These are phyloP conservation scores for Tyria jacobaeae DNA, from an alignment of 2,888 invertebrate species.

Conservation along the genomic window DNA sequence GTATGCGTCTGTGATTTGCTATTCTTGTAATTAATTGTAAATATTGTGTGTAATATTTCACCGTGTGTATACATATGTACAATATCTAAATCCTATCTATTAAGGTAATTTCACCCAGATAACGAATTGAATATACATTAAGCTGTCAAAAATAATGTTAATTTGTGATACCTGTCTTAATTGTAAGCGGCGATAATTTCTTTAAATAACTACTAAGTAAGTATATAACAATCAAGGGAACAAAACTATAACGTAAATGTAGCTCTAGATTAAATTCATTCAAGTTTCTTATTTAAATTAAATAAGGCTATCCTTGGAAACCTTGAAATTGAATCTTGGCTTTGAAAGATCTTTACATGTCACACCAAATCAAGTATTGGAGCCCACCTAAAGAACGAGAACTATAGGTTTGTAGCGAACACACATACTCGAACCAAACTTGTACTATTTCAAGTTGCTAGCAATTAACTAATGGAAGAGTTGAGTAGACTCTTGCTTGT, in stretches of 20 bases:
- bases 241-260: background rate
- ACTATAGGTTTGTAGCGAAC: too few relatives aligned
- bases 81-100: background rate
- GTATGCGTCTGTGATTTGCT: background rate
- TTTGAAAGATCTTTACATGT: too few relatives aligned
- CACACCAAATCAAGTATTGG: background rate
- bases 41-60: background rate
- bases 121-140: background rate
- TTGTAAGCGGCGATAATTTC: background rate
- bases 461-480: conserved; percentile 57
- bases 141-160: background rate
- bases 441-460: background rate
- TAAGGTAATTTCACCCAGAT: background rate
- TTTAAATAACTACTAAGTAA: background rate
- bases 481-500: conserved; percentile 46
- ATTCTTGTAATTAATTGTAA: background rate
- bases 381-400: too few relatives aligned
- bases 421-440: background rate
- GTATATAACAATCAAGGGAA: background rate
- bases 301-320: too few relatives aligned
- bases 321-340: too few relatives aligned
- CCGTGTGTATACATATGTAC: background rate
- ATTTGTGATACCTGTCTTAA: background rate
- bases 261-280: too few relatives aligned
- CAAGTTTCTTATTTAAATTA: too few relatives aligned